Evolutionary conservation across 2,888 invertebrate genomes (phyloP).

Genomic region (Hesperia comma): DNA sequence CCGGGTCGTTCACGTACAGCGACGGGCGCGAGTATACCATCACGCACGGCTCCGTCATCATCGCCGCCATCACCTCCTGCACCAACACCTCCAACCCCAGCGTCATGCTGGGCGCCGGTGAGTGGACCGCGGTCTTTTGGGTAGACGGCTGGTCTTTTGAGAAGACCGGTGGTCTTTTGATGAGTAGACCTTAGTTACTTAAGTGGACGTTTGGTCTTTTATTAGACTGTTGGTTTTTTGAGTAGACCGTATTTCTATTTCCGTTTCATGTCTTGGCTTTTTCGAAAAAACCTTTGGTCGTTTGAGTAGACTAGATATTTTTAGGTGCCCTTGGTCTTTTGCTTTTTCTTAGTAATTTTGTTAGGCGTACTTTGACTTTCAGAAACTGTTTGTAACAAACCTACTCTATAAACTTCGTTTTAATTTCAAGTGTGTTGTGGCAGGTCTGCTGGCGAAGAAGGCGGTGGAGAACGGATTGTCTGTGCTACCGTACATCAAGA

Average conservation of each 20-base stretch:
- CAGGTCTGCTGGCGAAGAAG: constrained; percentile 95
- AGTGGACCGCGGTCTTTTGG: constrained; percentile 39
- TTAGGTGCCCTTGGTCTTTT: no score
- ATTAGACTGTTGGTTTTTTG: background rate
- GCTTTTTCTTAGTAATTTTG: no score
- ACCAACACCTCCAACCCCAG: constrained; percentile 99
- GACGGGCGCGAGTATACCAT: constrained; percentile 90
- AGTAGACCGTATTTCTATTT: background rate
- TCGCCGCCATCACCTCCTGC: constrained; percentile 98
- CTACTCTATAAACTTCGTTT: no score
- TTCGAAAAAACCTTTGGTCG: background rate
- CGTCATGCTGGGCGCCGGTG: constrained; percentile 98
- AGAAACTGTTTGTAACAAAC: no score
- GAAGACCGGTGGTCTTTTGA: constrained; percentile 30
- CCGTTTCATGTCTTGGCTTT: no score
- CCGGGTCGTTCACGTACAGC: constrained; percentile 89
- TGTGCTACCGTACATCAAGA: constrained; percentile 97
- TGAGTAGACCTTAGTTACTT: constrained; percentile 41
- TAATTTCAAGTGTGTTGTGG: no score
- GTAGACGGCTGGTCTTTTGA: background rate
- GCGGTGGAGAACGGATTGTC: constrained; percentile 95
- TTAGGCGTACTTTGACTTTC: no score
- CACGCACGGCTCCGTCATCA: constrained; percentile 96
- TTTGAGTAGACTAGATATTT: no score
- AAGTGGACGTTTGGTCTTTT: background rate